Evolutionary conservation across 1,140 invertebrate species (phyloP).

Genomic region (Penaeus indicus): DNA sequence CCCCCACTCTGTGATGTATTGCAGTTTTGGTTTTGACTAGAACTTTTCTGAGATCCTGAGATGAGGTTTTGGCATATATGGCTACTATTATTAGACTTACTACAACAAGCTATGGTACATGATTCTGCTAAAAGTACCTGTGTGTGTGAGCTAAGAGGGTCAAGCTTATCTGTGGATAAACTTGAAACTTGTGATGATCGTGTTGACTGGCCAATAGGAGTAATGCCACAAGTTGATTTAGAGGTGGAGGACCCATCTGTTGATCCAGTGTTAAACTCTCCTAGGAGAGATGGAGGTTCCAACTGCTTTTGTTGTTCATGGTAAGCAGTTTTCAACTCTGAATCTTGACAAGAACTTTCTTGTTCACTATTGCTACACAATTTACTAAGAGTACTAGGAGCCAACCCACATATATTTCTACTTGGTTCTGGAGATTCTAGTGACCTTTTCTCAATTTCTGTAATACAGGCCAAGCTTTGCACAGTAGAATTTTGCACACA

Average conservation of each 20-base stretch:
- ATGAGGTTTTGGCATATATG: conserved; percentile 51
- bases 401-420: conserved; percentile 21
- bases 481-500: too few relatives aligned
- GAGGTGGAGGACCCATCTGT: too few relatives aligned
- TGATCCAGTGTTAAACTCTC: too few relatives aligned
- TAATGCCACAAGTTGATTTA: too few relatives aligned
- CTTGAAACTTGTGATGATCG: background rate
- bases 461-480: too few relatives aligned
- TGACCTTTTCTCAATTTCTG: too few relatives aligned
- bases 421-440: too few relatives aligned
- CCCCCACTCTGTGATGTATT: conserved; percentile 39
- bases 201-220: background rate
- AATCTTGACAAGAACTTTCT: background rate
- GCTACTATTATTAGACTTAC: conserved; percentile 10
- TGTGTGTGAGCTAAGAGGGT: conserved; percentile 5
- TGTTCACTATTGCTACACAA: background rate
- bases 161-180: conserved; percentile 16
- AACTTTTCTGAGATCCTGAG: conserved; percentile 56
- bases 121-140: conserved; percentile 35
- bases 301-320: background rate
- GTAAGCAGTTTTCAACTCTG: too few relatives aligned
- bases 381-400: conserved; percentile 12
- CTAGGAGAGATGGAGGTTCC: too few relatives aligned
- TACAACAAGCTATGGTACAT: conserved; percentile 29
- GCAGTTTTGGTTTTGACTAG: conserved; percentile 57